Evolutionary conservation across 2,888 invertebrate genomes (phyloP).

Genomic region (Drosophila kanekoi): DNA sequence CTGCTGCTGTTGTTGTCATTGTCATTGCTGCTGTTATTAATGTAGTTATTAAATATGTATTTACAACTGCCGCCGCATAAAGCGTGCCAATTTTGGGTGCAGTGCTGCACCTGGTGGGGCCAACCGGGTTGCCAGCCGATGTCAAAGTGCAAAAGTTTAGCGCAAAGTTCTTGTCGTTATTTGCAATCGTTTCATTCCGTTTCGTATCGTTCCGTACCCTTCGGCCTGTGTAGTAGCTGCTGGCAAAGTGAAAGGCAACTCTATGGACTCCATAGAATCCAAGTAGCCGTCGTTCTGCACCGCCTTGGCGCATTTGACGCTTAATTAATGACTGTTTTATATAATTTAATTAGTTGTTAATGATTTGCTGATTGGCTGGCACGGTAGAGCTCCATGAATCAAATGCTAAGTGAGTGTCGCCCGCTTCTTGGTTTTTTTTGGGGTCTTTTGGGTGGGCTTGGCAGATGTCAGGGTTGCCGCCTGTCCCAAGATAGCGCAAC

Average conservation of each 20-base stretch:
- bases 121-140: constrained; percentile 46
- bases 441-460: constrained; percentile 68
- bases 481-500: constrained; percentile 37
- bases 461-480: constrained; percentile 76
- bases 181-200: constrained; percentile 48
- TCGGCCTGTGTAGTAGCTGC: constrained; percentile 27
- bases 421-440: constrained; percentile 6
- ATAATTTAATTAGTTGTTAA: constrained; percentile 80
- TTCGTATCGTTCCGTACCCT: constrained; percentile 24
- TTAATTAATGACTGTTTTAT: constrained; percentile 78
- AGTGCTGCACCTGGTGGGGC: constrained; percentile 49
- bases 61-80: constrained; percentile 76
- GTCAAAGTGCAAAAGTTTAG: constrained; percentile 78
- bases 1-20: constrained; percentile 39
- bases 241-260: constrained; percentile 66
- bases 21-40: constrained; percentile 72
- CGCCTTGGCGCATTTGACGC: constrained; percentile 26
- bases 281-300: constrained; percentile 26
- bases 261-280: constrained; percentile 29
- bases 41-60: constrained; percentile 76
- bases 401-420: constrained; percentile 63
- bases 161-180: constrained; percentile 77
- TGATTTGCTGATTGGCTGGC: constrained; percentile 73
- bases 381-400: constrained; percentile 58
- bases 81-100: constrained; percentile 67